Evolutionary conservation across 2,113 vertebrate genomes (phyloP), one percentile per base, ranked within the genome.

Genomic region (Dipodomys spectabilis): DNA sequence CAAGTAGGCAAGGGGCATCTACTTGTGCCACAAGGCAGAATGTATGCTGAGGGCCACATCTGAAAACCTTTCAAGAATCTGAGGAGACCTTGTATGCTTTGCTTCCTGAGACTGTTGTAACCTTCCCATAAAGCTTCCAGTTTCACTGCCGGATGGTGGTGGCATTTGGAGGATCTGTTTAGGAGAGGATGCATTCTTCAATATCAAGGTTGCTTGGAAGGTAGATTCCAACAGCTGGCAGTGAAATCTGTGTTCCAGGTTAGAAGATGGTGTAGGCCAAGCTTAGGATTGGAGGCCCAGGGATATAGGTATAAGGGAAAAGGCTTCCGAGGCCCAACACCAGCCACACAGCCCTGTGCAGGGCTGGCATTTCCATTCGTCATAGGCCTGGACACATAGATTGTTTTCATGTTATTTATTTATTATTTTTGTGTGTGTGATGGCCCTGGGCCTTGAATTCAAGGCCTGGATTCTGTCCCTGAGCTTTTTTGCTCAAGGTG

Each of bases 11-110:
- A 69, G 32, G 6, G 22, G 32, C 7, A 1, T 4, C 62, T 6
- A 8, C 49, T 16, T 12, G 0, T 35, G 74, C 39, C 45, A 22
- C 71, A 23, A 27, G 62, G 39, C 32, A 71, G 77, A 22, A 20
- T 16, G 0, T 0, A 0, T 25, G 23, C 88, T 4, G 1, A 64
- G 79, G 16, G 2, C 2, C 75, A 1, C 4, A 0, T 18, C 30
- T 28, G 0, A 0, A 1, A 25, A 74, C 39, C 10, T 19, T 0
- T 0, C 5, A 27, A 18, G 73, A 18, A 2, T 90, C 86, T 30
- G 22, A 20, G 30, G 44, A 86, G 39, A 57, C 57, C 60, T 62
- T 64, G 2, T 39, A 2, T 32, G 6, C n/a, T 15, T 22, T 13
- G 64, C 53, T 65, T 75, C 79, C 62, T 11, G 25, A 62, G 53